Evolutionary conservation across 2,888 invertebrate genomes (phyloP).

Genomic region (Caenorhabditis angaria): DNA sequence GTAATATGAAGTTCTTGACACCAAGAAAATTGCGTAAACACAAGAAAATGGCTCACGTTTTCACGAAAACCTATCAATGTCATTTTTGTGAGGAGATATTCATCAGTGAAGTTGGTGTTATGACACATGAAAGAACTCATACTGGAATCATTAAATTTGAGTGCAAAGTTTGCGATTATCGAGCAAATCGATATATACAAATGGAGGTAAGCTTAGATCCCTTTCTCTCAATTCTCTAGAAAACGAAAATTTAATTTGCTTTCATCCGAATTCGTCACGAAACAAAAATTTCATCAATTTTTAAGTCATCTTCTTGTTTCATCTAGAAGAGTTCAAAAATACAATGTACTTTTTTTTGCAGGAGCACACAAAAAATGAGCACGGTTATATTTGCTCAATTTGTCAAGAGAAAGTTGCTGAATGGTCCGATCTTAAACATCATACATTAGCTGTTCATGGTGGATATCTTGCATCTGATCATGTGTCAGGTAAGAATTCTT

Average conservation of each 20-base stretch:
- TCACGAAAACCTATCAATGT: constrained; percentile 67
- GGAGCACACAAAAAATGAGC: constrained; percentile 57
- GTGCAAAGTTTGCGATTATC: constrained; percentile 63
- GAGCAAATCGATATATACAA: constrained; percentile 59
- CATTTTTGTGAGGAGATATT: constrained; percentile 70
- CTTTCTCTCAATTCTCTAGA: neutral
- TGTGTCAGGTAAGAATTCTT: constrained; percentile 55
- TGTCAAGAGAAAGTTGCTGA: constrained; percentile 67
- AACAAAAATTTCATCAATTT: too few relatives aligned
- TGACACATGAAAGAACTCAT: constrained; percentile 71
- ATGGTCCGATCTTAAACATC: constrained; percentile 69
- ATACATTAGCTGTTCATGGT: constrained; percentile 70
- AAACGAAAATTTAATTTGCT: too few relatives aligned
- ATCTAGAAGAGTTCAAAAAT: too few relatives aligned
- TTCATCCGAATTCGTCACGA: too few relatives aligned
- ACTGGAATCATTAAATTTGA: constrained; percentile 72
- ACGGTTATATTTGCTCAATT: constrained; percentile 70
- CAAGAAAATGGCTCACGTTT: constrained; percentile 70
- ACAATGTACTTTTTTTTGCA: constrained; percentile 14
- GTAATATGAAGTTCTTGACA: constrained; percentile 66
- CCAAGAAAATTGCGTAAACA: constrained; percentile 71
- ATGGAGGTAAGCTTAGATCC: constrained; percentile 57
- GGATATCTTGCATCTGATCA: constrained; percentile 68
- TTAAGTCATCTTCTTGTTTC: too few relatives aligned
- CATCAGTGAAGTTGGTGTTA: constrained; percentile 58